phyloP scores from a whole-genome alignment of 1,140 invertebrate genomes.

The Heliconius hermathena region DNA sequence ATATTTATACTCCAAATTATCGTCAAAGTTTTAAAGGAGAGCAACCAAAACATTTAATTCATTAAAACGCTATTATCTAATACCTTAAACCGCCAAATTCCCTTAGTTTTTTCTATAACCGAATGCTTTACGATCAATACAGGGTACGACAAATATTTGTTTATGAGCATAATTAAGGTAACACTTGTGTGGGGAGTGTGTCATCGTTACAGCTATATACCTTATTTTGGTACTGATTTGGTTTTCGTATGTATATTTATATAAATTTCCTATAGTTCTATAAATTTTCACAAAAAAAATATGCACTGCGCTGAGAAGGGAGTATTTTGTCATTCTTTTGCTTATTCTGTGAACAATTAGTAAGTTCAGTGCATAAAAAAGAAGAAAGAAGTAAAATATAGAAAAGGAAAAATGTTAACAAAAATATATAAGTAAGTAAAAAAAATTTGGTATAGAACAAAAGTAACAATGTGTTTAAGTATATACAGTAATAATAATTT shows the following conservation, averaged over 20 bases:
- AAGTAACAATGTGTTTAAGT: too few species aligned
- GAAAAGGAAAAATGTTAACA: too few species aligned
- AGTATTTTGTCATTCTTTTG: too few species aligned
- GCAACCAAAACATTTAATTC: not conserved
- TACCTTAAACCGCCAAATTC: constrained; percentile 23
- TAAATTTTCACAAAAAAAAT: not conserved
- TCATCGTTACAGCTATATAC: constrained; percentile 16
- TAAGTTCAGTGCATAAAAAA: too few species aligned
- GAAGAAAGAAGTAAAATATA: too few species aligned
- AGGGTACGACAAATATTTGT: constrained; percentile 34
- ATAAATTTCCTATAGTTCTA: not conserved
- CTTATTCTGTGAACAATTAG: too few species aligned
- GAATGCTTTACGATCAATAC: constrained; percentile 45
- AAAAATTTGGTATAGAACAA: too few species aligned
- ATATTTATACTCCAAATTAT: too few species aligned
- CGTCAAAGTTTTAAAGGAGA: too few species aligned
- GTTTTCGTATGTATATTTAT: not conserved
- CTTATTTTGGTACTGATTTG: not conserved
- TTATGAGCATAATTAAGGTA: constrained; percentile 29
- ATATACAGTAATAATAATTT: too few species aligned
- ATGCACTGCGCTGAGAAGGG: too few species aligned
- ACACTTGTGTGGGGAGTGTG: constrained; percentile 5
- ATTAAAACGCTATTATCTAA: not conserved
- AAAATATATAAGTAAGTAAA: too few species aligned
- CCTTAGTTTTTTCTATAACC: constrained; percentile 44